These are phyloP conservation scores for Neocrepidodera transversa DNA, from an alignment of 2,888 invertebrate species.

Conservation along the genomic window DNA sequence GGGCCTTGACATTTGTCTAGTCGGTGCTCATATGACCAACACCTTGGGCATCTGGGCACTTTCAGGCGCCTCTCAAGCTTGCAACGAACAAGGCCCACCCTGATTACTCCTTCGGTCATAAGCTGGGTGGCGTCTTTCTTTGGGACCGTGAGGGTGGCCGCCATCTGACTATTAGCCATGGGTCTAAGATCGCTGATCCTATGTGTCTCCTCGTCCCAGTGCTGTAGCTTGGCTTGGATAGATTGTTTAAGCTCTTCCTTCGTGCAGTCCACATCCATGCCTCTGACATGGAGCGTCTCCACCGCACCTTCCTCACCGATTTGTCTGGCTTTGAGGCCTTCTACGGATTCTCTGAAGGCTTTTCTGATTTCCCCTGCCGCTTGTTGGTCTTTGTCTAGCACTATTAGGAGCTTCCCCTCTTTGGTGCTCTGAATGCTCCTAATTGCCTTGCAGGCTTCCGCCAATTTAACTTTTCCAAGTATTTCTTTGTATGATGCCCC, in stretches of 20 bases:
- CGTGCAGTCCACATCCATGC: background rate
- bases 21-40: conserved; percentile 13
- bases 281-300: background rate
- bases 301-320: too few species aligned
- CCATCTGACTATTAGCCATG: background rate
- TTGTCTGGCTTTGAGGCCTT: too few species aligned
- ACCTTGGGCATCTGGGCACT: conserved; percentile 4
- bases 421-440: too few species aligned
- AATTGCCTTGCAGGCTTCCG: too few species aligned
- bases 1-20: conserved; percentile 2
- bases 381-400: too few species aligned
- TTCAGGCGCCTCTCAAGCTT: background rate
- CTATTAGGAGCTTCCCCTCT: too few species aligned
- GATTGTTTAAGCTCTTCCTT: background rate
- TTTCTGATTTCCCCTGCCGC: too few species aligned
- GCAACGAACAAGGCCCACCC: conserved; percentile 1
- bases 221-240: background rate
- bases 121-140: background rate
- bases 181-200: conserved; percentile 1
- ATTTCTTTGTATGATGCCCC: too few species aligned
- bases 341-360: too few species aligned
- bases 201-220: background rate
- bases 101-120: background rate
- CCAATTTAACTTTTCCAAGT: too few species aligned
- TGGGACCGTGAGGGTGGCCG: background rate